phyloP scores from a whole-genome alignment of 1,140 invertebrate species.

The Reticulitermes speratus region DNA sequence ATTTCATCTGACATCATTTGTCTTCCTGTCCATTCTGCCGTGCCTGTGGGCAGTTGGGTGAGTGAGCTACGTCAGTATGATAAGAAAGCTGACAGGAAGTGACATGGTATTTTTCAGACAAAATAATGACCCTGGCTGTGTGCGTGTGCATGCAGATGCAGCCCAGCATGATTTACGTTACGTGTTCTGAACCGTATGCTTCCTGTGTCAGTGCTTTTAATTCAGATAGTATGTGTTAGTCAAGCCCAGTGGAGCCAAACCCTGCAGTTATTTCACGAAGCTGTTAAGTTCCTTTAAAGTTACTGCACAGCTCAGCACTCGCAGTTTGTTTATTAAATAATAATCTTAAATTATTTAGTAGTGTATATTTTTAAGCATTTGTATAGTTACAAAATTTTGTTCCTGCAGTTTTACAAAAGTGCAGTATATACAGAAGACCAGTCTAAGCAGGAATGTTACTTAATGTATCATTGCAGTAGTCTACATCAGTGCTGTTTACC shows the following conservation, averaged over 20 bases:
- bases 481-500: neutral
- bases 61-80: too few relatives aligned
- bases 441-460: neutral
- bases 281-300: neutral
- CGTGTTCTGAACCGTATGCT: neutral
- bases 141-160: too few relatives aligned
- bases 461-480: neutral
- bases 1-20: too few relatives aligned
- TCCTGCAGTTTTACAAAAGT: neutral
- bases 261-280: neutral
- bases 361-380: neutral
- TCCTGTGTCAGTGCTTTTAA: slow-evolving; percentile 14
- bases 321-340: neutral
- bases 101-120: too few relatives aligned
- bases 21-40: too few relatives aligned
- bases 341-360: neutral
- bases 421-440: neutral
- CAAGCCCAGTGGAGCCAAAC: neutral
- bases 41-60: too few relatives aligned
- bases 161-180: neutral
- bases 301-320: neutral
- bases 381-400: slow-evolving; percentile 2
- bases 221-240: neutral
- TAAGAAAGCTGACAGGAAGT: too few relatives aligned
- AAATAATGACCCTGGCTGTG: too few relatives aligned